Conservation (phyloP, 2,888 invertebrate species). For the Drosophila paranaensis region DNA sequence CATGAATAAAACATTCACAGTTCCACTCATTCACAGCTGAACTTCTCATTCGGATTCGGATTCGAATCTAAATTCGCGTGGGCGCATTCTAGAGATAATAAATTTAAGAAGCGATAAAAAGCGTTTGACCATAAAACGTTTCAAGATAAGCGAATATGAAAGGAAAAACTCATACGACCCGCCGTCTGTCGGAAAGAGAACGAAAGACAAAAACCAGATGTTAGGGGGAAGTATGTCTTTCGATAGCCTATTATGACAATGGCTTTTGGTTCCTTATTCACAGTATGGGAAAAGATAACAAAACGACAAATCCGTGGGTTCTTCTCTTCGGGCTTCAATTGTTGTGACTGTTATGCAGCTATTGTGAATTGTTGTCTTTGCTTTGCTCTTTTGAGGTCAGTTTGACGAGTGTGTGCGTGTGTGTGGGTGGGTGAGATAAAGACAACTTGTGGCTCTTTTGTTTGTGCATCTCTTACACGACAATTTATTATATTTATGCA, state of each 20-base stretch:
- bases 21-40: conserved; percentile 7
- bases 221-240: conserved; percentile 15
- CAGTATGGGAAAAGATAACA: conserved; percentile 62
- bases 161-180: conserved; percentile 36
- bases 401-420: conserved; percentile 19
- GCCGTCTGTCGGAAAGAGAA: conserved; percentile 3
- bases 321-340: conserved; percentile 29
- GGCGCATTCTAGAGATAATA: conserved; percentile 71
- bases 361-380: conserved; percentile 39
- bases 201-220: conserved; percentile 21
- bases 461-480: conserved; percentile 14
- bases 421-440: conserved; percentile 32
- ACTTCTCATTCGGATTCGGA: conserved; percentile 23
- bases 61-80: conserved; percentile 57
- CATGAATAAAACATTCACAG: conserved; percentile 48
- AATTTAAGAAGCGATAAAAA: conserved; percentile 67
- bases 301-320: conserved; percentile 62
- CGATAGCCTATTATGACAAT: conserved; percentile 42
- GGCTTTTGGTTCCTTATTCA: conserved; percentile 21
- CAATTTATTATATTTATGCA: conserved; percentile 2
- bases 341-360: conserved; percentile 30
- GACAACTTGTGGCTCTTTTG: conserved; percentile 41
- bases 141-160: conserved; percentile 57
- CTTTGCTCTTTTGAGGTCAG: conserved; percentile 42
- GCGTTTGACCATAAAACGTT: conserved; percentile 65